These are phyloP conservation scores for Rachycentron canadum DNA, from an alignment of 2,797 vertebrate genomes.

Conservation along the genomic window DNA sequence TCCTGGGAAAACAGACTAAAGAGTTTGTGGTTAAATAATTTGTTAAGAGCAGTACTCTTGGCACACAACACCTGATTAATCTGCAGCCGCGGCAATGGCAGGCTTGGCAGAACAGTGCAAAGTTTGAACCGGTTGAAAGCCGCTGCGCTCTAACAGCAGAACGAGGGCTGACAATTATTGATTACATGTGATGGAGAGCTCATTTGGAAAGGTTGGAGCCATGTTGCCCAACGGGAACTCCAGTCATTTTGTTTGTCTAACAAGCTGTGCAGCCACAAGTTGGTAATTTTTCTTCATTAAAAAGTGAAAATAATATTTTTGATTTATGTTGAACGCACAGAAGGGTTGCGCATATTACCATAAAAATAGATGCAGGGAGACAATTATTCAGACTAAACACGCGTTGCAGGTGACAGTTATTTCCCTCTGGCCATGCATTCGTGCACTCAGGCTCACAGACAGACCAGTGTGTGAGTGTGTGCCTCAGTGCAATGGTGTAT, in stretches of 20 bases:
- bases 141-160: constrained; percentile 22
- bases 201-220: constrained; percentile 62
- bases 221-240: constrained; percentile 41
- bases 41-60: constrained; percentile 30
- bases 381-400: constrained; percentile 52
- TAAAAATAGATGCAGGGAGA: constrained; percentile 44
- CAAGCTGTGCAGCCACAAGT: constrained; percentile 63
- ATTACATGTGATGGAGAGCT: constrained; percentile 68
- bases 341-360: constrained; percentile 50
- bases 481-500: constrained; percentile 5
- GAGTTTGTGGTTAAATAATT: constrained; percentile 27
- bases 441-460: constrained; percentile 10
- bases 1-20: not conserved
- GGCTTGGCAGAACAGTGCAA: constrained; percentile 40
- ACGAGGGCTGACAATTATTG: constrained; percentile 59
- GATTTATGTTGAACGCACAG: constrained; percentile 62
- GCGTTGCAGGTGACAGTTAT: constrained; percentile 50
- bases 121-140: constrained; percentile 44
- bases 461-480: constrained; percentile 2
- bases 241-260: constrained; percentile 68
- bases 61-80: constrained; percentile 53
- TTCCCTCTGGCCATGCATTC: constrained; percentile 40
- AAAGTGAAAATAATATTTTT: constrained; percentile 49
- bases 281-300: constrained; percentile 78
- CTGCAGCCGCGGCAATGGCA: constrained; percentile 1